Conservation (phyloP, 2,797 vertebrate genomes). For the Spinus pinus region DNA sequence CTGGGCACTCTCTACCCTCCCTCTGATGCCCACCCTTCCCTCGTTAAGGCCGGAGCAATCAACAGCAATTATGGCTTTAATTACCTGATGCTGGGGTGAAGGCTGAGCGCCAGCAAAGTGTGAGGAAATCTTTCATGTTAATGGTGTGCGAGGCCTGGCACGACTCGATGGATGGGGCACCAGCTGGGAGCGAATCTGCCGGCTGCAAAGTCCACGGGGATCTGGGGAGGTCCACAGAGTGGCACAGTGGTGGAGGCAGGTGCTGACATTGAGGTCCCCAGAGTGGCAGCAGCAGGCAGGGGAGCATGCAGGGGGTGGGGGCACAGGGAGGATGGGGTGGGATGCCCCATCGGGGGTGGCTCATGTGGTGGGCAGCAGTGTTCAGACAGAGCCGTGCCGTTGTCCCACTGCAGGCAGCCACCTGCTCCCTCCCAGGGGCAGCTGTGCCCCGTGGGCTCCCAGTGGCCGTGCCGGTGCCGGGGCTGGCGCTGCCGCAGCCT, state of each 20-base stretch:
- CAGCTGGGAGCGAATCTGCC: constrained; percentile 67
- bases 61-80: constrained; percentile 80
- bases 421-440: background rate
- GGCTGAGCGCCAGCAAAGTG: constrained; percentile 68
- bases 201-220: background rate
- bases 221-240: rapidly evolving
- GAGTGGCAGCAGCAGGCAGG: background rate
- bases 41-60: constrained; percentile 70
- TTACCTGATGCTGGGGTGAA: constrained; percentile 76
- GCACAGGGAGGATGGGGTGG: background rate
- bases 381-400: rapidly evolving
- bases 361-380: background rate
- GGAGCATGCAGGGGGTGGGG: background rate
- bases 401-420: background rate
- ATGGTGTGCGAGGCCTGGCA: constrained; percentile 72
- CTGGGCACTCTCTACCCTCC: background rate
- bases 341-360: background rate
- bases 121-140: constrained; percentile 77
- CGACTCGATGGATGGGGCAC: constrained; percentile 64
- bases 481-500: background rate
- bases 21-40: constrained; percentile 3
- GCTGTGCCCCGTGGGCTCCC: background rate
- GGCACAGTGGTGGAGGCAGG: background rate
- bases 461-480: background rate
- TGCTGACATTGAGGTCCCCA: background rate